Percentiles rank a stretch among this genome's conserved stretches.
Conservation (phyloP, 2,797 vertebrate species). For the Telmatherina bonti region DNA sequence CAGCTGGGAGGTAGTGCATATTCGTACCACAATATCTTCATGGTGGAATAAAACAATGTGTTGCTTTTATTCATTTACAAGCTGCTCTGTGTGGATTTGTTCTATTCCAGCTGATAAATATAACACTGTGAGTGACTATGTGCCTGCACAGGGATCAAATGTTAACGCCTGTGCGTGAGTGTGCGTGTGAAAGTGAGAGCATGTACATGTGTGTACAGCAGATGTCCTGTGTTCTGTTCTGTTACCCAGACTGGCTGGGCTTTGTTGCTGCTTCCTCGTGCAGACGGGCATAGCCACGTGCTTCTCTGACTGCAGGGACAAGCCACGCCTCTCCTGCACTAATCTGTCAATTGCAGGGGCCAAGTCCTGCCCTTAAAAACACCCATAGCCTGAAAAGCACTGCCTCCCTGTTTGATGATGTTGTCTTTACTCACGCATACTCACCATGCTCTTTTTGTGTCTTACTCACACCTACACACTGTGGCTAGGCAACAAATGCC, state of each 20-base stretch:
- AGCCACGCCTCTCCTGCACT: conserved; percentile 60
- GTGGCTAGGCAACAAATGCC: conserved; percentile 17
- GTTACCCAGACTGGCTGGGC: conserved; percentile 72
- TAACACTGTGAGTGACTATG: conserved; percentile 38
- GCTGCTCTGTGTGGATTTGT: conserved; percentile 33
- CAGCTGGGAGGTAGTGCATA: conserved; percentile 7
- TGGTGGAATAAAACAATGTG: conserved; percentile 7
- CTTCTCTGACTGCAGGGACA: conserved; percentile 65
- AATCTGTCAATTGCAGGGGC: conserved; percentile 74
- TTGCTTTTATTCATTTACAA: conserved; percentile 11
- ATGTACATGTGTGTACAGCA: conserved; percentile 69
- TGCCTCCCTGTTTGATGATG: conserved; percentile 62
- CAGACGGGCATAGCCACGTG: conserved; percentile 79
- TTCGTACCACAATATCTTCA: conserved; percentile 2
- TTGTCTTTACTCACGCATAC: conserved; percentile 70
- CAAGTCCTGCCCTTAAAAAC: conserved; percentile 54
- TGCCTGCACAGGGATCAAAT: conserved; percentile 31
- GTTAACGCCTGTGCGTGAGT: conserved; percentile 35
- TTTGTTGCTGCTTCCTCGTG: conserved; percentile 83
- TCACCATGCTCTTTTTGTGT: conserved; percentile 53
- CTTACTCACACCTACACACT: conserved; percentile 32
- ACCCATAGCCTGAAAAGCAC: conserved; percentile 40
- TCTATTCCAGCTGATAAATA: conserved; percentile 46
- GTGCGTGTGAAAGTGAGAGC: conserved; percentile 25
- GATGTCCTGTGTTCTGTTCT: conserved; percentile 74